phyloP scores from a whole-genome alignment of 2,797 vertebrate species.

The Manis pentadactyla region DNA sequence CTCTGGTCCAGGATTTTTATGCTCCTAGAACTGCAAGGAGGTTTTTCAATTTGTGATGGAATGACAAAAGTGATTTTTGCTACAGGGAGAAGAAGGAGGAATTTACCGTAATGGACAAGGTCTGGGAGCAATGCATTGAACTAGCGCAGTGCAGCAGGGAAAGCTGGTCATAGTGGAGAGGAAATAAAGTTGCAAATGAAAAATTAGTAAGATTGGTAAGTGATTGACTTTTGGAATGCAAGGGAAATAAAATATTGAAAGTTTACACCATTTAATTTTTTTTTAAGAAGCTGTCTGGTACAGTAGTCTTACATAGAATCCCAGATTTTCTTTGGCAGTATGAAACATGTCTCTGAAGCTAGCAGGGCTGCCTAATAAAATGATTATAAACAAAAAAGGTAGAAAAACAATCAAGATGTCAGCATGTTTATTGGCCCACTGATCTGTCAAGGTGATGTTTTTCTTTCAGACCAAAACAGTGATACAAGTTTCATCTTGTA shows the following conservation, averaged over 20 bases:
- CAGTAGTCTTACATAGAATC: not conserved
- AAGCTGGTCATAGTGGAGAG: not conserved
- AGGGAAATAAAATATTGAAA: not conserved
- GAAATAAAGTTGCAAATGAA: not conserved
- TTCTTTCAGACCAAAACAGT: not conserved
- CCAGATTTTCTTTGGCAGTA: not conserved
- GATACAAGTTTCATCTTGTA: not conserved
- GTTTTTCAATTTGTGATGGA: not conserved
- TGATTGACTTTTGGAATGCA: not conserved
- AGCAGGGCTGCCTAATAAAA: not conserved
- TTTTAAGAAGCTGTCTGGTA: not conserved
- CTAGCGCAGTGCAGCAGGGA: accelerated
- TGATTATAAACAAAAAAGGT: not conserved
- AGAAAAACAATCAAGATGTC: not conserved
- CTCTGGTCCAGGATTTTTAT: not conserved
- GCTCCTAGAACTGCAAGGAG: not conserved
- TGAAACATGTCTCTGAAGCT: not conserved
- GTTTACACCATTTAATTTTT: not conserved
- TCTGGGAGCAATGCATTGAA: accelerated
- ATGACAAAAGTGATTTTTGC: not conserved
- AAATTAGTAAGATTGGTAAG: not conserved
- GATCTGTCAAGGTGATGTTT: not conserved
- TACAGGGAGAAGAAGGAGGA: not conserved
- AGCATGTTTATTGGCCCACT: not conserved
- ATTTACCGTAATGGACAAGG: not conserved